phyloP scores from a whole-genome alignment of 2,797 vertebrate genomes.

The Brachyalestes nurse region DNA sequence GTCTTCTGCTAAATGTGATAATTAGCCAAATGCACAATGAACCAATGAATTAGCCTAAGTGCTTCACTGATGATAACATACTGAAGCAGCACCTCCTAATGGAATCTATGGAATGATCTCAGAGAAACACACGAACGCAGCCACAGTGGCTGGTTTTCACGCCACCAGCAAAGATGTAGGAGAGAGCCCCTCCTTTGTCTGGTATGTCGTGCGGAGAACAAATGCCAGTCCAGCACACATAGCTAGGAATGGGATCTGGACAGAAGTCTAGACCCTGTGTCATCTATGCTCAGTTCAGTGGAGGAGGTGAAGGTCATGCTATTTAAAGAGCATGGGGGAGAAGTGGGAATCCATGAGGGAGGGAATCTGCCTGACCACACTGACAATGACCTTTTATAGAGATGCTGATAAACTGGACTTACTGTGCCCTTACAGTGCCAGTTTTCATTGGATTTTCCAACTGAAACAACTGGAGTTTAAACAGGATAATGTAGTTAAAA shows the following conservation, averaged over 20 bases:
- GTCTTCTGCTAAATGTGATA: neutral
- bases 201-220: conserved; percentile 1
- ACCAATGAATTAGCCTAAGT: neutral
- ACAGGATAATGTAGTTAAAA: too few species aligned
- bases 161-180: too few species aligned
- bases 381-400: too few species aligned
- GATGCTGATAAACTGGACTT: conserved; percentile 21
- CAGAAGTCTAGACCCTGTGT: conserved; percentile 30
- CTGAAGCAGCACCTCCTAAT: too few species aligned
- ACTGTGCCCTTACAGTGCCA: conserved; percentile 1
- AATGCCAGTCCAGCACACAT: conserved; percentile 17
- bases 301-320: conserved; percentile 61
- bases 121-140: neutral
- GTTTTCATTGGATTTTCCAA: neutral
- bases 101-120: neutral
- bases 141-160: neutral
- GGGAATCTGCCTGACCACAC: neutral
- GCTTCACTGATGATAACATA: neutral
- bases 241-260: conserved; percentile 13
- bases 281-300: conserved; percentile 50
- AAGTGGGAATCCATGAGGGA: conserved; percentile 16
- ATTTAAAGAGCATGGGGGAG: conserved; percentile 59
- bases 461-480: too few species aligned
- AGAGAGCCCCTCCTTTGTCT: too few species aligned
- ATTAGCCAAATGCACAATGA: conserved; percentile 4